Percentiles rank a stretch among this genome's conserved stretches.
phyloP scores from a whole-genome alignment of 2,113 vertebrate species.

The Puma concolor region DNA sequence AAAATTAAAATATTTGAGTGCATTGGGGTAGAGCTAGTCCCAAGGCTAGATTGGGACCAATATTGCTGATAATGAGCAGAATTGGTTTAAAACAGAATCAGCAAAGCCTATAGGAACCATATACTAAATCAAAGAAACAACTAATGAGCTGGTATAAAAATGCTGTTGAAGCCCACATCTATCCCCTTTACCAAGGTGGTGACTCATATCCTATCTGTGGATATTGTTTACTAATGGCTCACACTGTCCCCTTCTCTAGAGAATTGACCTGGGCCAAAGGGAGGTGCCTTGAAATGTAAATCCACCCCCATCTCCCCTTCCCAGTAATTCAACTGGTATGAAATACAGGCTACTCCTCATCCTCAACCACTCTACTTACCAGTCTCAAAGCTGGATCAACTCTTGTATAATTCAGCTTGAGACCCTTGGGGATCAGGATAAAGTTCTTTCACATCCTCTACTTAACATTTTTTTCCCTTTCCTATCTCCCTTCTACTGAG shows the following conservation, averaged over 20 bases:
- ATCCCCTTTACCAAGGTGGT: background rate
- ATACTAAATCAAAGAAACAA: background rate
- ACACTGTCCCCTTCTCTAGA: background rate
- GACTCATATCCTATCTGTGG: background rate
- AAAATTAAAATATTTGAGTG: background rate
- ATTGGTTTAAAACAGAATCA: background rate
- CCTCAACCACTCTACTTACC: background rate
- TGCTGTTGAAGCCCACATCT: background rate
- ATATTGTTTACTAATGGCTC: background rate
- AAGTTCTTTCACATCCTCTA: background rate
- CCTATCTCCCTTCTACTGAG: background rate
- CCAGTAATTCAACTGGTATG: background rate
- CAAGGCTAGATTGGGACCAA: background rate
- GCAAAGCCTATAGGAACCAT: background rate
- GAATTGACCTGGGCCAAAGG: background rate
- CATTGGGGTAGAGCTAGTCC: background rate
- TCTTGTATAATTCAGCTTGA: background rate
- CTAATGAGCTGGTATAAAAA: background rate
- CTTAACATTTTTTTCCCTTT: background rate
- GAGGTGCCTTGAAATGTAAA: background rate
- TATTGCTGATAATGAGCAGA: background rate
- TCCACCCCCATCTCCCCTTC: background rate
- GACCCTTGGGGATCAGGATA: background rate
- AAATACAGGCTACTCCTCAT: background rate
- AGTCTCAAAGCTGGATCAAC: background rate